Evolutionary conservation across 2,113 vertebrate species (phyloP).

Genomic region (Malurus melanocephalus): DNA sequence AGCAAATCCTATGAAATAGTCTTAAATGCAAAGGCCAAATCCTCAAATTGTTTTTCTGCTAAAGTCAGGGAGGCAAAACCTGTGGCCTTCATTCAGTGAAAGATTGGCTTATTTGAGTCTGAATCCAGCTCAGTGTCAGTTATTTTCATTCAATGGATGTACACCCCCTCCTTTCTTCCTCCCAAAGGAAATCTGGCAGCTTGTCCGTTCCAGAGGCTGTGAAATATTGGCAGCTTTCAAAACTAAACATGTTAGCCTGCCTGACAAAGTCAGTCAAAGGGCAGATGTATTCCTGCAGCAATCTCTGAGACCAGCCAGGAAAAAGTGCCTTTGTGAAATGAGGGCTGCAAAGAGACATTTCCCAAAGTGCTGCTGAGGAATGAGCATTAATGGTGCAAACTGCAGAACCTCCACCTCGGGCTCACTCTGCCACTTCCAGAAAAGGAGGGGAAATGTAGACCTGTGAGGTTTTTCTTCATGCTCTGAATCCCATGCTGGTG

Average conservation of each 20-base stretch:
- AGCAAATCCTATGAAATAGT: background rate
- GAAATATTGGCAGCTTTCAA: constrained; percentile 41
- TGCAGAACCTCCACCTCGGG: background rate
- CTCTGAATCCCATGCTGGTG: background rate
- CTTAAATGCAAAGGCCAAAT: background rate
- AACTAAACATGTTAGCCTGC: background rate
- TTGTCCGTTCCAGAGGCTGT: constrained; percentile 6
- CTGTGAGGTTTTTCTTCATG: background rate
- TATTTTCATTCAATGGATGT: background rate
- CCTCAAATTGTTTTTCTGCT: background rate
- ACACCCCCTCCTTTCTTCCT: background rate
- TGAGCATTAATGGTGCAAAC: background rate
- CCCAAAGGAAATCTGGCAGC: constrained; percentile 21
- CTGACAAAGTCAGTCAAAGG: constrained; percentile 17
- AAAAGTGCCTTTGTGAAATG: background rate
- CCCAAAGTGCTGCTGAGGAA: background rate
- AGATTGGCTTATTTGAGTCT: background rate
- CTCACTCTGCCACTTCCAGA: background rate
- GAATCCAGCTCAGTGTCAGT: background rate
- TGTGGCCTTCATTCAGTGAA: background rate
- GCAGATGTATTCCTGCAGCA: background rate
- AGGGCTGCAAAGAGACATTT: background rate
- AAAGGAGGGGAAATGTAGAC: background rate
- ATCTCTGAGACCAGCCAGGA: background rate
- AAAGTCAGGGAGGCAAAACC: background rate